phyloP scores from a whole-genome alignment of 1,140 invertebrate species.

The Bombus sibiricus region DNA sequence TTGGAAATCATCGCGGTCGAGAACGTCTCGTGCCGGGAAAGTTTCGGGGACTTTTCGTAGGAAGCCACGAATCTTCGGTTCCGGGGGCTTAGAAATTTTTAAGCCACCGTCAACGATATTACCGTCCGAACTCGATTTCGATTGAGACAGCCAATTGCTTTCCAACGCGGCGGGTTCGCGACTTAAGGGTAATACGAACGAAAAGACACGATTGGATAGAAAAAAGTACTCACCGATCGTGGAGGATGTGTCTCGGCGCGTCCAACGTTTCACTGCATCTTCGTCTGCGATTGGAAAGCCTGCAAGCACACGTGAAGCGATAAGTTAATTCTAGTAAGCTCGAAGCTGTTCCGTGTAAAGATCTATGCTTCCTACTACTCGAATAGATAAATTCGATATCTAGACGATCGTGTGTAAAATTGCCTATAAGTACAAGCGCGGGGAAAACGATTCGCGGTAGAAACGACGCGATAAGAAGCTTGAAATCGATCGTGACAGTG shows the following conservation, averaged over 20 bases:
- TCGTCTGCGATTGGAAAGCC: not conserved
- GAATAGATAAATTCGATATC: not conserved
- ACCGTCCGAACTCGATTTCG: not conserved
- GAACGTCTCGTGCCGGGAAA: not conserved
- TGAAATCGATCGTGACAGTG: constrained; percentile 37
- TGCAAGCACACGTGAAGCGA: not conserved
- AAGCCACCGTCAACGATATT: constrained; percentile 28
- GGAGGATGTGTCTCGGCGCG: not conserved
- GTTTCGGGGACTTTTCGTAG: constrained; percentile 41
- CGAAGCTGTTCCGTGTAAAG: not conserved
- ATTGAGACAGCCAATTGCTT: not conserved
- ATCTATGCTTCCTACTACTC: too few species aligned
- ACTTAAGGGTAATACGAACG: not conserved
- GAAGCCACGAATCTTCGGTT: constrained; percentile 36
- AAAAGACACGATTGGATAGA: not conserved
- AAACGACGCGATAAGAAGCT: not conserved
- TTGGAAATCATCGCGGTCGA: constrained; percentile 46
- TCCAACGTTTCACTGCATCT: constrained; percentile 29
- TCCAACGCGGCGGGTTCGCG: not conserved
- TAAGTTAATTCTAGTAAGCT: not conserved
- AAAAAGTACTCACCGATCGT: constrained; percentile 12
- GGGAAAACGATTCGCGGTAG: constrained; percentile 10
- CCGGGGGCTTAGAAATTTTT: constrained; percentile 19
- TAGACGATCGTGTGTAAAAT: constrained; percentile 28
- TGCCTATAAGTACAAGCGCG: not conserved